Evolutionary conservation across 2,113 vertebrate genomes (phyloP).

Genomic region (Crotalus helleri): DNA sequence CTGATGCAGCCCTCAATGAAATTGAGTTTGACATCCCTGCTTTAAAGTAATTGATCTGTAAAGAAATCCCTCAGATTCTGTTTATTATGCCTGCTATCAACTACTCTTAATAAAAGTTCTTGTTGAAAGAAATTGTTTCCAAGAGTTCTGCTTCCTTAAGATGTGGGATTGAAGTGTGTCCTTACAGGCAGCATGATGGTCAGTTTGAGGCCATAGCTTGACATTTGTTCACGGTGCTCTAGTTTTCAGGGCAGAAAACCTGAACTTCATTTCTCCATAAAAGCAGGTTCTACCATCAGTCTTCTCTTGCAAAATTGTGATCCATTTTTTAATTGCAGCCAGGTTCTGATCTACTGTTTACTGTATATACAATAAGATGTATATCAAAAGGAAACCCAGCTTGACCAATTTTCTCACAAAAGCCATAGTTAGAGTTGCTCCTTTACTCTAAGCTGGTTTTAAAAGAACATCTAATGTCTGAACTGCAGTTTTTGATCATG

Average conservation of each 20-base stretch:
- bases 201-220: not conserved
- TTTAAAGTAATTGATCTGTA: no score
- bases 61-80: no score
- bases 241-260: not conserved
- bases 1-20: no score
- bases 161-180: no score
- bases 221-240: not conserved
- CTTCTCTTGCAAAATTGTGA: not conserved
- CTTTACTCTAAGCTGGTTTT: not conserved
- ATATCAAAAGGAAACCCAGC: not conserved
- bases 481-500: not conserved
- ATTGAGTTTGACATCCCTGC: no score
- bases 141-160: no score
- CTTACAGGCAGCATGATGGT: not conserved
- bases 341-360: not conserved
- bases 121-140: no score
- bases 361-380: not conserved
- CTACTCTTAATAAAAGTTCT: no score
- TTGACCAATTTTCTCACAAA: not conserved
- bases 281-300: not conserved
- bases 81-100: no score
- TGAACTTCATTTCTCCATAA: not conserved
- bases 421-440: not conserved
- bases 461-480: not conserved
- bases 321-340: not conserved